phyloP scores from a whole-genome alignment of 2,888 invertebrate genomes.

The Thera britannica region DNA sequence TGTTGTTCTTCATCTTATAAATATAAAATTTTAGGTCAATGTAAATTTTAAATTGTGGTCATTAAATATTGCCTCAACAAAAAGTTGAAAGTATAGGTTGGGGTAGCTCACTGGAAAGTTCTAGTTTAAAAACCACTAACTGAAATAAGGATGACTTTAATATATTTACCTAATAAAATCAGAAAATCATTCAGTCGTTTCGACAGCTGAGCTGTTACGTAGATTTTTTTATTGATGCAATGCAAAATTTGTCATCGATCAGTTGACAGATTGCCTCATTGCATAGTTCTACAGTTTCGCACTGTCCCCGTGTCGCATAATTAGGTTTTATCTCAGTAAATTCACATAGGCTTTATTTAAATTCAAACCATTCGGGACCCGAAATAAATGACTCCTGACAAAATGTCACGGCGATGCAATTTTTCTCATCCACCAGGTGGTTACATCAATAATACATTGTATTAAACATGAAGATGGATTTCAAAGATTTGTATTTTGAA shows the following conservation, averaged over 20 bases:
- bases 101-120: too few relatives aligned
- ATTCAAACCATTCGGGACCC: constrained; percentile 53
- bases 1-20: too few relatives aligned
- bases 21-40: too few relatives aligned
- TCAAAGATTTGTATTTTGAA: constrained; percentile 36
- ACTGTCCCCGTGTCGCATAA: constrained; percentile 32
- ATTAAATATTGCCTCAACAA: too few relatives aligned
- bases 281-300: constrained; percentile 37
- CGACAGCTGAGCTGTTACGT: constrained; percentile 16
- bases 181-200: neutral
- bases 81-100: too few relatives aligned
- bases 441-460: constrained; percentile 77
- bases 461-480: constrained; percentile 52
- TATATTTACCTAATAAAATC: neutral
- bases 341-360: constrained; percentile 73
- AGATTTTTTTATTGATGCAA: constrained; percentile 14
- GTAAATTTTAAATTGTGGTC: too few relatives aligned
- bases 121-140: neutral
- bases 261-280: constrained; percentile 52
- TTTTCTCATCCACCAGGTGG: constrained; percentile 78
- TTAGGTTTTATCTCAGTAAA: constrained; percentile 51
- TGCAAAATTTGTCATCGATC: constrained; percentile 45
- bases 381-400: constrained; percentile 77
- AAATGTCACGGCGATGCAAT: constrained; percentile 75
- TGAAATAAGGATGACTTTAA: neutral